A percentile compares a stretch with the other conserved stretches of the same genome.
These are phyloP conservation scores for Reticulitermes lucifugus DNA, from an alignment of 2,888 invertebrate genomes.

Conservation along the genomic window DNA sequence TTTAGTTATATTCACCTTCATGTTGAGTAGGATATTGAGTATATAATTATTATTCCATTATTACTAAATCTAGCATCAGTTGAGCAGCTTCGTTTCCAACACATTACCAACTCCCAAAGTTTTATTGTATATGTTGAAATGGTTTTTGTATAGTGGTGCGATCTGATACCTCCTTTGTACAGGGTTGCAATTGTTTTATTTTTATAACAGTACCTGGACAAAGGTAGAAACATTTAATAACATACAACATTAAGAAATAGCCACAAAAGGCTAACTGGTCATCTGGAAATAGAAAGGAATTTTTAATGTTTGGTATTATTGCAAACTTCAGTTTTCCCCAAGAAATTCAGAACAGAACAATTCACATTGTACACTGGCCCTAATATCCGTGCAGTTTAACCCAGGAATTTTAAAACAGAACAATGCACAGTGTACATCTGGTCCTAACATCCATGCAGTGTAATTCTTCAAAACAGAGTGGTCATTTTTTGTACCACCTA, in stretches of 20 bases:
- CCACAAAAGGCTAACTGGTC: neutral
- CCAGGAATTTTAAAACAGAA: too few species aligned
- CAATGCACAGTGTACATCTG: too few species aligned
- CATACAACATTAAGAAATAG: neutral
- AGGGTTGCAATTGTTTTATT: slow-evolving; percentile 35
- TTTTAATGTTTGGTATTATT: too few species aligned
- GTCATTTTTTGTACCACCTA: too few species aligned
- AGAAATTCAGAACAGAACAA: too few species aligned
- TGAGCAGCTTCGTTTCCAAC: slow-evolving; percentile 39
- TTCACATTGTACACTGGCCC: too few species aligned
- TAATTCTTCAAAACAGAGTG: too few species aligned
- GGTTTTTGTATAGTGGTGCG: slow-evolving; percentile 26
- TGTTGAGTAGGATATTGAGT: slow-evolving; percentile 28
- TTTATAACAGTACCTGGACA: slow-evolving; percentile 31
- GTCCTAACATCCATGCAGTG: too few species aligned
- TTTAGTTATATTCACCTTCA: slow-evolving; percentile 18
- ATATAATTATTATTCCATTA: slow-evolving; percentile 12
- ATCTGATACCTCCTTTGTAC: slow-evolving; percentile 42
- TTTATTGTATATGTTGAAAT: neutral
- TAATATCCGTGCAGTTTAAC: too few species aligned
- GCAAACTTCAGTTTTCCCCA: too few species aligned
- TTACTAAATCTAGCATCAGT: slow-evolving; percentile 23
- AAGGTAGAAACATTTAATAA: neutral
- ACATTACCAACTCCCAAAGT: slow-evolving; percentile 40
- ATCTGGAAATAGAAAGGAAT: too few species aligned